Base-by-base conservation (phyloP, 2,888 invertebrate species). In the Ommatoiulus sabulosus region DNA sequence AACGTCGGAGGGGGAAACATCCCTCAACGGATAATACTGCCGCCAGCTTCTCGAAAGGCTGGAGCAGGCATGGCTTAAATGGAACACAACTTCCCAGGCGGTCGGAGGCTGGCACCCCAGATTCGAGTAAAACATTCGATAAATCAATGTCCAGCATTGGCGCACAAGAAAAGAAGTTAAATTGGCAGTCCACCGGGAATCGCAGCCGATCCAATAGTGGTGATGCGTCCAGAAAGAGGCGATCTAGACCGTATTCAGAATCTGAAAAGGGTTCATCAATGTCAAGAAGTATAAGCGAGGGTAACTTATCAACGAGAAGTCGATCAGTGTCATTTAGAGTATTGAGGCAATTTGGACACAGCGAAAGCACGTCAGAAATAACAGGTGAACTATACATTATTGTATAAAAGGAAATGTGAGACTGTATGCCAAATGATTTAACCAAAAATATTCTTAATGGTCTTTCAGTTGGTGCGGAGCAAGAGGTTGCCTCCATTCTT, bases 1-100 rank as follows among this genome's bases (percentile, higher is more conserved):
- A 96, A 92, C 94, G 95, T 90, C 93, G 94, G 20, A 93, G 95
- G 80, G 94, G 94, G 6, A 89, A 90, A 5, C 89, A 88, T 44
- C 85, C 88, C 3, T 87, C 89, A 24, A 87, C 88, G 6, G 89
- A 89, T 8, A 52, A 20, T 35, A 63, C 15, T 20, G 17, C 63
- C 20, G n/a, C 63, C 63, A 85, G 85, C n/a, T 87, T 89, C 72
- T 57, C 87, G 0, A 72, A 88, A 17, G 86, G 85, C 72, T 89
- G 89, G 89, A 89, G 89, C 63, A 72, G 89, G 43, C 87, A 87
- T n/a, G 89, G 87, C n/a, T 44, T 46, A 24, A 63, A 87, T 63
- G 72, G 72, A 7, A 35, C 87, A 1, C 35, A 35, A 35, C 44
- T 72, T 87, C 43, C 63, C 35, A 43, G 17, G 15, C 63, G 44